Conservation (phyloP, 2,113 vertebrate species). For the Picathartes gymnocephalus region DNA sequence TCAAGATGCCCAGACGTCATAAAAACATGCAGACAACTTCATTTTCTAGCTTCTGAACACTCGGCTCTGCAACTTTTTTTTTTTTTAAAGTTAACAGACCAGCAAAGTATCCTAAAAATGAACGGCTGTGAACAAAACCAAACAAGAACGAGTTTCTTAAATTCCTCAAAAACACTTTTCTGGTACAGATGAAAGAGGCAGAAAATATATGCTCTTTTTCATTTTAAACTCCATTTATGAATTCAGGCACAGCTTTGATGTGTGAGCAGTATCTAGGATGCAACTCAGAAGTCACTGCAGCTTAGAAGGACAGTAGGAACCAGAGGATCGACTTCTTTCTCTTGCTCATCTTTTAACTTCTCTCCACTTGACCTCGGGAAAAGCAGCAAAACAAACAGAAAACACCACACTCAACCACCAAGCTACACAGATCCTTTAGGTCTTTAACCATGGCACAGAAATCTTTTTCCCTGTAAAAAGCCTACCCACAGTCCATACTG, state of each 20-base stretch:
- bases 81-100: not conserved
- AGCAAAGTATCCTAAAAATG: not conserved
- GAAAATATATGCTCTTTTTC: not conserved
- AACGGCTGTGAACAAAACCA: not conserved
- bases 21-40: slow-evolving; percentile 12
- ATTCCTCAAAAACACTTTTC: not conserved
- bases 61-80: not conserved
- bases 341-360: not conserved
- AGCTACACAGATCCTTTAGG: not conserved
- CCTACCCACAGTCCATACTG: not conserved
- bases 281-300: not conserved
- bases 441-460: not conserved
- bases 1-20: not conserved
- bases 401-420: not conserved
- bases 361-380: not conserved
- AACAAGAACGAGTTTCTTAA: not conserved
- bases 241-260: not conserved
- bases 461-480: not conserved
- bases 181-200: not conserved
- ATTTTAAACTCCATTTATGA: not conserved
- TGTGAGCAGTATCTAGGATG: not conserved
- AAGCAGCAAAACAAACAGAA: not conserved
- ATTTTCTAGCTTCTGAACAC: not conserved
- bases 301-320: not conserved
- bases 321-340: not conserved